Conservation (phyloP, 2,113 vertebrate species). For the Gallinago paraguaiae region DNA sequence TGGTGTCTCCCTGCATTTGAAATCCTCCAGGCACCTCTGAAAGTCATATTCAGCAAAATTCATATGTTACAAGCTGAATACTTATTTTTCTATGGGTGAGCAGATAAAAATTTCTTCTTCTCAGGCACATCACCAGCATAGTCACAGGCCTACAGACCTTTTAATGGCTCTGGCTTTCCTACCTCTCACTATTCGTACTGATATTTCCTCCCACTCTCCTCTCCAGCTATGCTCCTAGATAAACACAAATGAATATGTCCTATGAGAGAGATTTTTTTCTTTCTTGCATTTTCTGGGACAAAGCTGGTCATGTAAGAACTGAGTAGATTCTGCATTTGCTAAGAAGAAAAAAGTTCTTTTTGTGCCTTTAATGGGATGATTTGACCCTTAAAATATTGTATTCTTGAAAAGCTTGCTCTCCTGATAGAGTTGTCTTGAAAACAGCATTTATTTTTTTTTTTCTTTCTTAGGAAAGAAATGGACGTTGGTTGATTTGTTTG, state of each 20-base stretch:
- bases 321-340: neutral
- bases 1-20: neutral
- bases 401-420: neutral
- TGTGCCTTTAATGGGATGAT: neutral
- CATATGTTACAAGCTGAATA: neutral
- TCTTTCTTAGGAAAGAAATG: neutral
- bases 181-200: neutral
- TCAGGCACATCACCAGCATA: neutral
- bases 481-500: neutral
- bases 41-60: neutral
- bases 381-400: neutral
- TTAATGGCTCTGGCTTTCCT: neutral
- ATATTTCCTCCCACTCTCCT: neutral
- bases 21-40: neutral
- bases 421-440: neutral
- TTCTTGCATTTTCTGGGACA: neutral
- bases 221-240: neutral
- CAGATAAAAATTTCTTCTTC: neutral
- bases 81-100: neutral
- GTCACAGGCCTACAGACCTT: neutral
- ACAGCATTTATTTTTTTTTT: neutral
- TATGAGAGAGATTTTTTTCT: neutral
- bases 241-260: neutral
- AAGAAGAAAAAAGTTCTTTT: neutral
- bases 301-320: neutral